These are phyloP conservation scores for Esox lucius DNA, from an alignment of 2,797 vertebrate genomes.

Conservation along the genomic window DNA sequence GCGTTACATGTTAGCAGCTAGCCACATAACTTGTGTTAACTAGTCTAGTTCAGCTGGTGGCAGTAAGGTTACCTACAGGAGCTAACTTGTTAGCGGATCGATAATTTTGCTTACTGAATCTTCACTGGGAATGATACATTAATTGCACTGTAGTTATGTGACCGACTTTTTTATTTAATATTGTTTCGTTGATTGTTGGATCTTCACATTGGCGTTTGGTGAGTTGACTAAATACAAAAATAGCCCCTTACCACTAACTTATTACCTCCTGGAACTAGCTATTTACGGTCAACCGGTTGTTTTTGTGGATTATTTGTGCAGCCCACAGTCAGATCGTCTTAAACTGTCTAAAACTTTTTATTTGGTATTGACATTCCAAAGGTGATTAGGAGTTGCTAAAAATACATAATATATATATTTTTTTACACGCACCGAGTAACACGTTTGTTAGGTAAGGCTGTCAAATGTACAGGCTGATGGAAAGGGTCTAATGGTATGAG, in stretches of 20 bases:
- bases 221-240: not conserved
- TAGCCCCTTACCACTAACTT: not conserved
- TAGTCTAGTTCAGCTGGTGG: not conserved
- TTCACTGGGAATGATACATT: not conserved
- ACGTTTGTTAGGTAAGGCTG: too few species aligned
- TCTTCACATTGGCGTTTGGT: not conserved
- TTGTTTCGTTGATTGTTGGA: not conserved
- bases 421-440: too few species aligned
- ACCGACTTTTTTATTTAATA: not conserved
- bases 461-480: too few species aligned
- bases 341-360: too few species aligned
- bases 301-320: not conserved
- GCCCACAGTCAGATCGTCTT: too few species aligned
- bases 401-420: too few species aligned
- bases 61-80: not conserved
- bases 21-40: conserved; percentile 10
- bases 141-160: not conserved
- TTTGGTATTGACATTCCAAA: too few species aligned
- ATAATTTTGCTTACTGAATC: not conserved
- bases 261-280: not conserved
- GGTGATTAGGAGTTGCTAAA: too few species aligned
- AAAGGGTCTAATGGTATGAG: too few species aligned
- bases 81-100: not conserved
- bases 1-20: not conserved
- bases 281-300: not conserved